A percentile compares a stretch with the other conserved stretches of the same genome.
These are phyloP conservation scores for Ophiodon elongatus DNA, from an alignment of 2,113 vertebrate genomes.

Conservation along the genomic window DNA sequence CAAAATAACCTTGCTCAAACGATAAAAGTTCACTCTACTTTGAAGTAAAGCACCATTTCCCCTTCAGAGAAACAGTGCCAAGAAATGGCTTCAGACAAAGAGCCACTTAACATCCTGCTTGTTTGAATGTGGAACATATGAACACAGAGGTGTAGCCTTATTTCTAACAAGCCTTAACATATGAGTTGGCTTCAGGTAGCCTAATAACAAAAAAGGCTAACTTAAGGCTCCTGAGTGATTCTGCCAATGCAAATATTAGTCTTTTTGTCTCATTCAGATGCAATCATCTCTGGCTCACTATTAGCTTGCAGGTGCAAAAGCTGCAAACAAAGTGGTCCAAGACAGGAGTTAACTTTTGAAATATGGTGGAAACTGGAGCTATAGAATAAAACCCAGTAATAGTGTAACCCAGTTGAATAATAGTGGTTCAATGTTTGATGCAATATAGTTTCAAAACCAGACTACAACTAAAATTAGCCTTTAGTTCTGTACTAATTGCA, in stretches of 20 bases:
- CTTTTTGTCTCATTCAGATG: not conserved
- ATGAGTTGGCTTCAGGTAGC: not conserved
- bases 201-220: not conserved
- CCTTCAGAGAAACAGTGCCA: not conserved
- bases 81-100: not conserved
- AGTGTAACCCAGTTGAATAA: no score
- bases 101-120: not conserved
- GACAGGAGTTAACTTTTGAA: no score
- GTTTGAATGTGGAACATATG: constrained; percentile 1
- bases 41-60: not conserved
- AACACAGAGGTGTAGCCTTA: not conserved
- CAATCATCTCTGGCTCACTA: not conserved
- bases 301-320: not conserved
- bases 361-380: no score
- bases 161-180: not conserved
- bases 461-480: no score
- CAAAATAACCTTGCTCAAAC: constrained; percentile 48
- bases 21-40: constrained; percentile 12
- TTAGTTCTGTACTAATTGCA: no score
- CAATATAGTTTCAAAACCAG: no score
- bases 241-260: not conserved
- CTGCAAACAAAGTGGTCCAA: not conserved
- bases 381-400: no score
- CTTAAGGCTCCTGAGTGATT: not conserved
- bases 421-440: no score